Evolutionary conservation across 2,888 invertebrate species (phyloP).

Genomic region (Nomada lathburiana): DNA sequence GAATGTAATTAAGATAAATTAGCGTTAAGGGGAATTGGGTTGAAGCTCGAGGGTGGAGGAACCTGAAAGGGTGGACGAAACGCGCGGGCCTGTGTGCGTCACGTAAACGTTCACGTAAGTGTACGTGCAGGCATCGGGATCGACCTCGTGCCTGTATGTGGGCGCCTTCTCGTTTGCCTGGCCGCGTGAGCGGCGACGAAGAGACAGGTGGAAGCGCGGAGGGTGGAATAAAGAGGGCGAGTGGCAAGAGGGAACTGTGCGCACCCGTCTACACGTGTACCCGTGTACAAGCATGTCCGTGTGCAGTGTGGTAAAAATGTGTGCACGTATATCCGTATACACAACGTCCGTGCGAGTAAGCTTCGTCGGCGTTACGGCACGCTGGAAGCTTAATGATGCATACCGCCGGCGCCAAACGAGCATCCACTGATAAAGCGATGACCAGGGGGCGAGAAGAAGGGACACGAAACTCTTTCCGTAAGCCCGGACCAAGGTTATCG

Average conservation of each 20-base stretch:
- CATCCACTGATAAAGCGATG: conserved; percentile 77
- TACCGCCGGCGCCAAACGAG: conserved; percentile 76
- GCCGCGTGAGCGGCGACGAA: conserved; percentile 33
- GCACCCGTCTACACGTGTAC: neutral
- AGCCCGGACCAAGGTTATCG: conserved; percentile 69
- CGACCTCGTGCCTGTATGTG: conserved; percentile 22
- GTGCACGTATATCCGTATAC: conserved; percentile 30
- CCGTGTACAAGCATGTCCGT: neutral
- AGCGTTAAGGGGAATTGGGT: conserved; percentile 83
- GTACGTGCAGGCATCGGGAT: neutral
- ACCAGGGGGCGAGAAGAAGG: conserved; percentile 69
- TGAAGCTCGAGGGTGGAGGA: conserved; percentile 76
- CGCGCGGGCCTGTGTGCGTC: conserved; percentile 51
- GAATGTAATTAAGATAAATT: conserved; percentile 84
- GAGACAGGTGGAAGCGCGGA: conserved; percentile 52
- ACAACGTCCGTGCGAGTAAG: conserved; percentile 68
- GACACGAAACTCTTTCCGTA: conserved; percentile 68
- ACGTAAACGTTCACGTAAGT: conserved; percentile 7
- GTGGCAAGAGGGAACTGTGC: conserved; percentile 47
- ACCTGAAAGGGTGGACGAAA: conserved; percentile 67
- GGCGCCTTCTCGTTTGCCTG: conserved; percentile 38
- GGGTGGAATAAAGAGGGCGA: conserved; percentile 57
- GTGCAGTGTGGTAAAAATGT: neutral
- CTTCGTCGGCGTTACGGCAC: conserved; percentile 74
- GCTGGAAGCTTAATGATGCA: conserved; percentile 77